These are phyloP conservation scores for Arctopsyche grandis DNA, from an alignment of 1,140 invertebrate genomes.

Conservation along the genomic window DNA sequence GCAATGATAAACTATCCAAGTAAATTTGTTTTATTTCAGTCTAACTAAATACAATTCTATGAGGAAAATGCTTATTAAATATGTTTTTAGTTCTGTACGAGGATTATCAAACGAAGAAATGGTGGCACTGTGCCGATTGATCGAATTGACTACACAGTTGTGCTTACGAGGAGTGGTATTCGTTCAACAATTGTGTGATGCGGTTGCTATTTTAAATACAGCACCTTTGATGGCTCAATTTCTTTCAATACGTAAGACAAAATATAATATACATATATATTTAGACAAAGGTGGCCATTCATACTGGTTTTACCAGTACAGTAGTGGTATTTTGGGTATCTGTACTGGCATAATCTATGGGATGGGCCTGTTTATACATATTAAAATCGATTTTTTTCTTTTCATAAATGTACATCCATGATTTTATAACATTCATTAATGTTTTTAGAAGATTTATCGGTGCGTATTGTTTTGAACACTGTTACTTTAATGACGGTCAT, in stretches of 20 bases:
- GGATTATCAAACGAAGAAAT: constrained; percentile 70
- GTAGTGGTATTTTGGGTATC: constrained; percentile 24
- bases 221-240: constrained; percentile 67
- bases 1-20: constrained; percentile 27
- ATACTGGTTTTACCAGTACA: too few species aligned
- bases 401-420: too few species aligned
- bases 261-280: not conserved
- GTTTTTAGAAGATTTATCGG: constrained; percentile 69
- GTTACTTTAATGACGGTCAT: constrained; percentile 79
- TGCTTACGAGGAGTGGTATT: constrained; percentile 76
- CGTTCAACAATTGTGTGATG: constrained; percentile 81
- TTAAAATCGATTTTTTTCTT: too few species aligned
- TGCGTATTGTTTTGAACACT: constrained; percentile 72
- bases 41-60: not conserved
- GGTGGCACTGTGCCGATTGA: constrained; percentile 72
- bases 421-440: constrained; percentile 55
- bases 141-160: constrained; percentile 77
- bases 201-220: constrained; percentile 74
- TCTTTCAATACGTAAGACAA: constrained; percentile 65
- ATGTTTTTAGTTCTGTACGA: constrained; percentile 58
- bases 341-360: not conserved
- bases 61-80: not conserved
- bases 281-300: too few species aligned
- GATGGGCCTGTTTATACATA: too few species aligned
- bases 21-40: constrained; percentile 11